A percentile compares a stretch with the other conserved stretches of the same genome.
phyloP scores from a whole-genome alignment of 1,140 invertebrate genomes.

The Vollenhovia emeryi region DNA sequence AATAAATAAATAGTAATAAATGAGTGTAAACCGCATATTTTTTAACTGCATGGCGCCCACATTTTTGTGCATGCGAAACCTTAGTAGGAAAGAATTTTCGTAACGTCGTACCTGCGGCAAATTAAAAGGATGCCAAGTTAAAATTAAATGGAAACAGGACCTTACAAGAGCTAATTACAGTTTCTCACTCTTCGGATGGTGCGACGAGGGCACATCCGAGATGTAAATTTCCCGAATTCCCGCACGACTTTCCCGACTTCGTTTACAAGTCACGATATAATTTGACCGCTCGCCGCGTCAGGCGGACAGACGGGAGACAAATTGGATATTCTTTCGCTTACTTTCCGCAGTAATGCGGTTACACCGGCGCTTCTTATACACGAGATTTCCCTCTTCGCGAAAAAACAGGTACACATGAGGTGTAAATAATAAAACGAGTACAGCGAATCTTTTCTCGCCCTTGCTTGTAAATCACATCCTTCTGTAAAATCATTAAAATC shows the following conservation, averaged over 20 bases:
- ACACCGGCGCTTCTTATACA: not conserved
- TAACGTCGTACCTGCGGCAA: not conserved
- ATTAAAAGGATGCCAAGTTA: not conserved
- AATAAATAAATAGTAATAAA: too few species aligned
- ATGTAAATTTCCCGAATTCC: conserved; percentile 9
- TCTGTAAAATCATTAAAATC: not conserved
- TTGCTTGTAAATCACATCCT: not conserved
- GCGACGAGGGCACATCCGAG: not conserved
- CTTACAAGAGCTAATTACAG: not conserved
- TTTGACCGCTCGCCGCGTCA: not conserved
- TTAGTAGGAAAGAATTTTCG: not conserved
- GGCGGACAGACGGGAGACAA: not conserved
- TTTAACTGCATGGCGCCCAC: not conserved
- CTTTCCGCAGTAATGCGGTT: too few species aligned
- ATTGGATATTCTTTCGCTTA: not conserved
- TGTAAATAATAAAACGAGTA: not conserved
- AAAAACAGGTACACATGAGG: not conserved
- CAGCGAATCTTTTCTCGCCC: not conserved
- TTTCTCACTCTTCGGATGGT: not conserved
- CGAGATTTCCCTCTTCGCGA: not conserved
- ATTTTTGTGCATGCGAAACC: not conserved
- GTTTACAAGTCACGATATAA: conserved; percentile 23
- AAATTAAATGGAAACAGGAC: not conserved
- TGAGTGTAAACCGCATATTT: not conserved
- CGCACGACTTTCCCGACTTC: not conserved